These are phyloP conservation scores for Dasypogon diadema DNA, from an alignment of 2,888 invertebrate genomes.

Conservation along the genomic window DNA sequence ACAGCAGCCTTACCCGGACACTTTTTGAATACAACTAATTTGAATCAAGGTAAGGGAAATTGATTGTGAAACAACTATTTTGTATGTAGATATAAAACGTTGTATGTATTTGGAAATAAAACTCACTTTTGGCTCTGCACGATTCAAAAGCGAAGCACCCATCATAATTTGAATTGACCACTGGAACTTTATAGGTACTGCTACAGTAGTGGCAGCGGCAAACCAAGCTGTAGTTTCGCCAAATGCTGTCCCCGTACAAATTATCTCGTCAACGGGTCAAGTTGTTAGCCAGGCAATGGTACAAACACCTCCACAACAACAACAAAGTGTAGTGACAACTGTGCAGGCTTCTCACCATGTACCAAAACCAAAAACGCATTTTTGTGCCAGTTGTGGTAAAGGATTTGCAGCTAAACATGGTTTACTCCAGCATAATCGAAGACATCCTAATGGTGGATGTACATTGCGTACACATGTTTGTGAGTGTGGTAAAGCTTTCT, in stretches of 20 bases:
- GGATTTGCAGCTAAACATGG: conserved; percentile 88
- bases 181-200: conserved; percentile 49
- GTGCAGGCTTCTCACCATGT: conserved; percentile 27
- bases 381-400: conserved; percentile 84
- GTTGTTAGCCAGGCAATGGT: conserved; percentile 68
- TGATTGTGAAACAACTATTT: too few relatives aligned
- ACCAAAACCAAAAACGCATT: conserved; percentile 78
- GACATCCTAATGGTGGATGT: conserved; percentile 84
- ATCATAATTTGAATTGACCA: conserved; percentile 40
- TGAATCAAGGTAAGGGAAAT: conserved; percentile 64
- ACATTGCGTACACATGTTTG: conserved; percentile 84
- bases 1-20: conserved; percentile 82
- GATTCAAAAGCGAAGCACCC: too few relatives aligned
- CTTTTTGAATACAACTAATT: conserved; percentile 69
- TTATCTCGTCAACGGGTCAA: conserved; percentile 69
- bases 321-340: conserved; percentile 63
- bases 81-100: too few relatives aligned
- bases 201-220: conserved; percentile 66
- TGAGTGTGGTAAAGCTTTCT: conserved; percentile 87
- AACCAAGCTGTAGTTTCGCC: conserved; percentile 67
- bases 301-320: conserved; percentile 67
- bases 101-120: too few relatives aligned
- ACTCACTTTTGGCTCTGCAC: too few relatives aligned
- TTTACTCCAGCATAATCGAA: conserved; percentile 81
- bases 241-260: conserved; percentile 69